Conservation (phyloP, 2,888 invertebrate genomes). For the Drosophila buzzatii region DNA sequence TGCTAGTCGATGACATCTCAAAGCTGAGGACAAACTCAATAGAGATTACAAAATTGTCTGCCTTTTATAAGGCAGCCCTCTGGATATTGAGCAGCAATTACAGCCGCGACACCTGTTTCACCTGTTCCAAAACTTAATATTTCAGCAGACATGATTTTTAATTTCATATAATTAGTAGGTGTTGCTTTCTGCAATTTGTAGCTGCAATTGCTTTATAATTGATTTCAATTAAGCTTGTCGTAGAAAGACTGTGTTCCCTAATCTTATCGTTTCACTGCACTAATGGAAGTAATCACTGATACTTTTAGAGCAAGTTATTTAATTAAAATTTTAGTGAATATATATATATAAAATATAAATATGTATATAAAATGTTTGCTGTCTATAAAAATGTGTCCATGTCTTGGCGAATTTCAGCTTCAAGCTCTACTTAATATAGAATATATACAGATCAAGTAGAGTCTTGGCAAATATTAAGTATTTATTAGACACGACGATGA, state of each 20-base stretch:
- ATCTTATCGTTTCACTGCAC: constrained; percentile 1
- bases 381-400: too few relatives aligned
- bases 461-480: neutral
- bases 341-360: neutral
- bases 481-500: too few relatives aligned
- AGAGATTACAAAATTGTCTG: neutral
- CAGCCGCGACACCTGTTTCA: neutral
- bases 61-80: constrained; percentile 27
- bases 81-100: constrained; percentile 5
- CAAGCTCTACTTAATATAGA: too few relatives aligned
- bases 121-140: constrained; percentile 10
- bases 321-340: neutral
- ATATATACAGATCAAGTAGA: neutral
- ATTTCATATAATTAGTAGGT: constrained; percentile 17
- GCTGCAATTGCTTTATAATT: neutral
- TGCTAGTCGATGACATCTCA: constrained; percentile 33
- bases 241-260: neutral
- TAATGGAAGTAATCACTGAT: neutral
- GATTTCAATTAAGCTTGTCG: constrained; percentile 17
- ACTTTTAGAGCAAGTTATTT: neutral
- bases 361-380: neutral
- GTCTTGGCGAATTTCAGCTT: too few relatives aligned
- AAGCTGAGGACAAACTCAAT: constrained; percentile 13
- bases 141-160: constrained; percentile 7
- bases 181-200: neutral